phyloP scores from a whole-genome alignment of 2,888 invertebrate species.

The Troglohyphantes excavatus region DNA sequence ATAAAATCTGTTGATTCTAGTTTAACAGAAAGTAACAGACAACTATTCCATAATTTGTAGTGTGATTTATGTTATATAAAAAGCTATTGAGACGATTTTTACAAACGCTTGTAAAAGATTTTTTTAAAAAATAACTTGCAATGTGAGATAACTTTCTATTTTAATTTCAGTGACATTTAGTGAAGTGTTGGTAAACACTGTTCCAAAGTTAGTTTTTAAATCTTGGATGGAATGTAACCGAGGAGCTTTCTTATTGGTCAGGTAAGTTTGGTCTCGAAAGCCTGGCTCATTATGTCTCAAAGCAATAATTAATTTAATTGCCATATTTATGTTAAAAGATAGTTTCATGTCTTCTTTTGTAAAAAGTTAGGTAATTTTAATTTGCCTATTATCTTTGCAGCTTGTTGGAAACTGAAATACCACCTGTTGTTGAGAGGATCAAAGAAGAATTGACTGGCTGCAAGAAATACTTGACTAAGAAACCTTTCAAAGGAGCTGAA shows the following conservation, averaged over 20 bases:
- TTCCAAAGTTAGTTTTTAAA: conserved; percentile 80
- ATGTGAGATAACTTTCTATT: not conserved
- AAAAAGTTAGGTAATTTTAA: not conserved
- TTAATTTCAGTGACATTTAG: conserved; percentile 63
- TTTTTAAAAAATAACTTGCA: not conserved
- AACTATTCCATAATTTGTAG: too few species aligned
- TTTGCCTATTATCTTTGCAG: conserved; percentile 29
- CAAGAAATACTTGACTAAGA: conserved; percentile 43
- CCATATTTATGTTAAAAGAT: too few species aligned
- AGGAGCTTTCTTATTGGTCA: conserved; percentile 89
- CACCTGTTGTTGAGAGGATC: conserved; percentile 64
- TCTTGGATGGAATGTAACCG: conserved; percentile 89
- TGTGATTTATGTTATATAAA: too few species aligned
- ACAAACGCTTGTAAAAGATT: too few species aligned
- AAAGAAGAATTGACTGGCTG: conserved; percentile 65
- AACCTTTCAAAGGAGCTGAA: conserved; percentile 59
- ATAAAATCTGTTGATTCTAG: too few species aligned
- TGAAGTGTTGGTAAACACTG: conserved; percentile 56
- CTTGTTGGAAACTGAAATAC: conserved; percentile 70
- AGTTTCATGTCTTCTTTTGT: too few species aligned
- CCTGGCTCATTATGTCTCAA: too few species aligned
- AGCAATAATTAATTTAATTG: too few species aligned
- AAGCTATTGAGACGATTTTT: too few species aligned
- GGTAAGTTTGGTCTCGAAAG: conserved; percentile 47
- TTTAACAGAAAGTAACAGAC: too few species aligned